phyloP scores from a whole-genome alignment of 2,113 vertebrate genomes.

The Corvus cornix region DNA sequence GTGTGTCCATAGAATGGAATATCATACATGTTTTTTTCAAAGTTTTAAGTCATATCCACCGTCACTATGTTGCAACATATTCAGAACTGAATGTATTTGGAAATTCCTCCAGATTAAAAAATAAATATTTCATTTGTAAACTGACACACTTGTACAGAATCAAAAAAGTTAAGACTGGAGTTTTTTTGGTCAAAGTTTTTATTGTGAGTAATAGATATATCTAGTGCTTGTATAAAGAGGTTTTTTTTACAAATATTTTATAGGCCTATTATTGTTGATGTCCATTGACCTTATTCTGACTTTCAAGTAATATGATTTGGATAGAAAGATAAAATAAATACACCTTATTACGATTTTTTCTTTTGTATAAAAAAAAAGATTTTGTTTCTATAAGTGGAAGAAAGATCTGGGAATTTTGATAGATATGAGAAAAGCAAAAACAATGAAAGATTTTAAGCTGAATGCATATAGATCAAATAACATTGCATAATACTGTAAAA shows the following conservation, averaged over 20 bases:
- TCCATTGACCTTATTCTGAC: neutral
- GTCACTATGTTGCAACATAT: neutral
- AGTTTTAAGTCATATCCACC: neutral
- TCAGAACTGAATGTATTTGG: neutral
- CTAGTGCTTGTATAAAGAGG: neutral
- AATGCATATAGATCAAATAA: neutral
- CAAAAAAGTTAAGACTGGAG: fast-evolving
- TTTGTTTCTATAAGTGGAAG: neutral
- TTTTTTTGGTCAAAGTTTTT: fast-evolving
- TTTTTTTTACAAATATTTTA: neutral
- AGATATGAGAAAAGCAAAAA: neutral
- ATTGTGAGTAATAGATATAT: neutral
- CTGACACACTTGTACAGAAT: neutral
- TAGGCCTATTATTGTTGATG: fast-evolving
- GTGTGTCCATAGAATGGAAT: neutral
- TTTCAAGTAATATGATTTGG: neutral
- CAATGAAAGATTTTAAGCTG: neutral
- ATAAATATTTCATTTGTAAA: neutral
- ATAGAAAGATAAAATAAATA: neutral
- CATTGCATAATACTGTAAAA: neutral
- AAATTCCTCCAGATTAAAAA: neutral
- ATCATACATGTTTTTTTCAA: neutral
- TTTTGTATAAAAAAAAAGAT: neutral
- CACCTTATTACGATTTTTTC: neutral
- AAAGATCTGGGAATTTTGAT: neutral